A percentile compares a stretch with the other conserved stretches of the same genome.
Evolutionary conservation across 2,113 vertebrate species (phyloP).

Genomic region (Eudyptes chrysolophus): DNA sequence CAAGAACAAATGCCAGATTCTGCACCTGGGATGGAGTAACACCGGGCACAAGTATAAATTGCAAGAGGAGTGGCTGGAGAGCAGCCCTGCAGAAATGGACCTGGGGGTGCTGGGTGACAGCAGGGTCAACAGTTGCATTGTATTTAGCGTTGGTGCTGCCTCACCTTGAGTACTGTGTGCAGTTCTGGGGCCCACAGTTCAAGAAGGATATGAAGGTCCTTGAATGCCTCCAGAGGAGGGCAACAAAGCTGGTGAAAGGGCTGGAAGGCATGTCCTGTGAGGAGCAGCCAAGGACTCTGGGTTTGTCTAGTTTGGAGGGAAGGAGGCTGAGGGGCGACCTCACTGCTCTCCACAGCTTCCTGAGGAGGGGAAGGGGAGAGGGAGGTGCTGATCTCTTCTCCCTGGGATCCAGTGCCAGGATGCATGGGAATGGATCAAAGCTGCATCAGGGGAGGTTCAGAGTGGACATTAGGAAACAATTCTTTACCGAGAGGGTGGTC

Average conservation of each 20-base stretch:
- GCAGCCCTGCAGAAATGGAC: background rate
- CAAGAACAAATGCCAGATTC: background rate
- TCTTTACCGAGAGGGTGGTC: background rate
- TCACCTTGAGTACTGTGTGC: background rate
- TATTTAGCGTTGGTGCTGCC: background rate
- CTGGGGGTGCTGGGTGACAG: background rate
- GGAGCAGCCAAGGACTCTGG: no score
- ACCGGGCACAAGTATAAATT: background rate
- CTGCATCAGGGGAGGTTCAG: background rate
- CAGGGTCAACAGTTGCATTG: background rate
- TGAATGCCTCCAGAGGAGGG: no score
- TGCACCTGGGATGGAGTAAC: background rate
- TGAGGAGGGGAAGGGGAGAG: background rate
- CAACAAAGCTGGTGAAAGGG: no score
- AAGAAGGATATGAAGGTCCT: background rate
- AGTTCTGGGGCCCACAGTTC: no score
- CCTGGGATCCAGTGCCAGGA: background rate
- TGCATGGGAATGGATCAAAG: rapidly evolving
- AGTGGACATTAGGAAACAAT: background rate
- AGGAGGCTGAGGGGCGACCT: no score
- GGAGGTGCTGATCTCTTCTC: background rate
- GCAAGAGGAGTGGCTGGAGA: background rate
- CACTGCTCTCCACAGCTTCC: background rate
- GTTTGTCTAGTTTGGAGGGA: no score
- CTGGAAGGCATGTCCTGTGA: no score